phyloP scores from a whole-genome alignment of 2,888 invertebrate genomes.

The Bibio marci region DNA sequence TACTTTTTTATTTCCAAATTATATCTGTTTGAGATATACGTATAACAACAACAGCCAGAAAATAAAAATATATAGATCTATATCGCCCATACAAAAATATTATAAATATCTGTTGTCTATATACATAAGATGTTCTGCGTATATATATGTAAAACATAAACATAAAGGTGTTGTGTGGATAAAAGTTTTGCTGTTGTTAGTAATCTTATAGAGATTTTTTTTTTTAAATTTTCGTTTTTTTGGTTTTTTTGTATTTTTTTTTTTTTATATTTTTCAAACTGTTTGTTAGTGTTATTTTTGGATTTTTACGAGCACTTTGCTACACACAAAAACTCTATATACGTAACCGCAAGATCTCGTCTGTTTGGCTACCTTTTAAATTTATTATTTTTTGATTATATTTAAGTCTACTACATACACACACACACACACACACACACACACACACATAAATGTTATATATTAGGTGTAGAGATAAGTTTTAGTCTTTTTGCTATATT shows the following conservation, averaged over 20 bases:
- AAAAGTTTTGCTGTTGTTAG: not conserved
- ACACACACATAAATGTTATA: too few species aligned
- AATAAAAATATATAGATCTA: too few species aligned
- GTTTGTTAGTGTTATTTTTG: not conserved
- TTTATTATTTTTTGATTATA: not conserved
- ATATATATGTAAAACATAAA: too few species aligned
- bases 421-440: not conserved
- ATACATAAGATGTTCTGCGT: too few species aligned
- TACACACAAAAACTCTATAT: not conserved
- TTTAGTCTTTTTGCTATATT: too few species aligned
- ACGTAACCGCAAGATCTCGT: not conserved
- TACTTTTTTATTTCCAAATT: too few species aligned
- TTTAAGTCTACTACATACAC: not conserved
- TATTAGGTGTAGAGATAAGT: too few species aligned
- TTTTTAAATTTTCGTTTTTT: not conserved
- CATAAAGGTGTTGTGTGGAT: too few species aligned
- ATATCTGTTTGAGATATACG: too few species aligned
- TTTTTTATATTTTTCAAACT: not conserved
- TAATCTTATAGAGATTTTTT: not conserved
- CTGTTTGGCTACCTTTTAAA: not conserved
- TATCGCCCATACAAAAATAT: too few species aligned
- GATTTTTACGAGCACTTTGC: not conserved
- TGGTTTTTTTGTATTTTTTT: not conserved
- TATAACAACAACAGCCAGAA: too few species aligned
- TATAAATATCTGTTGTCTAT: too few species aligned